A percentile compares a stretch with the other conserved stretches of the same genome.
Conservation (phyloP, 1,140 invertebrate species). For the Cheumatopsyche charites region DNA sequence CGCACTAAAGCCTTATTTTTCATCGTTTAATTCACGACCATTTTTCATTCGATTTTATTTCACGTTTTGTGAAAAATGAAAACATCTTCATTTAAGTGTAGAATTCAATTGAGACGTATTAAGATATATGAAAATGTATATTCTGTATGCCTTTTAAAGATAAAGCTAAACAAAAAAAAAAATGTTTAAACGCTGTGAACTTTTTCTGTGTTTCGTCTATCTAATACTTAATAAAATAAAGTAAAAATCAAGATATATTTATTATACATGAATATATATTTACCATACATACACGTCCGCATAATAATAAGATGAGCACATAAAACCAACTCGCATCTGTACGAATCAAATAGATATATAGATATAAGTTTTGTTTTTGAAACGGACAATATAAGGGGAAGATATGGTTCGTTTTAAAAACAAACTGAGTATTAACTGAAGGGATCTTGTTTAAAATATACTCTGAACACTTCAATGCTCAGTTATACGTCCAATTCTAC, state of each 20-base stretch:
- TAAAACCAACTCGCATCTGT: conserved; percentile 26
- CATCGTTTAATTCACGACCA: conserved; percentile 23
- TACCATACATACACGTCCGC: conserved; percentile 43
- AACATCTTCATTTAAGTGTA: conserved; percentile 13
- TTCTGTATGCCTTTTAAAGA: conserved; percentile 42
- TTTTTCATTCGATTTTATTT: conserved; percentile 12
- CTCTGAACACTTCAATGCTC: conserved; percentile 48
- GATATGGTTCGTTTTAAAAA: conserved; percentile 47
- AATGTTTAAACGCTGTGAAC: conserved; percentile 29
- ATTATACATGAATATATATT: too few relatives aligned
- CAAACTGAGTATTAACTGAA: conserved; percentile 40
- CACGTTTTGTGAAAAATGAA: conserved; percentile 12
- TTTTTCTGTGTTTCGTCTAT: conserved; percentile 30
- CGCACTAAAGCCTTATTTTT: conserved; percentile 47
- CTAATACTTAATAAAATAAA: not conserved
- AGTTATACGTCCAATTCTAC: conserved; percentile 50
- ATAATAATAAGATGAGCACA: conserved; percentile 10
- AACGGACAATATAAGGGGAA: conserved; percentile 47
- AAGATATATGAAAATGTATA: conserved; percentile 28
- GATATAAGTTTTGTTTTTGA: conserved; percentile 43
- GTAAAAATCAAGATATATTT: conserved; percentile 27
- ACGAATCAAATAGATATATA: conserved; percentile 35
- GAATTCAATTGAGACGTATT: conserved; percentile 10
- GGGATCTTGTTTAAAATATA: conserved; percentile 36
- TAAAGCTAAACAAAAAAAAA: conserved; percentile 37